phyloP scores from a whole-genome alignment of 2,888 invertebrate species.

The Odontothrips loti region DNA sequence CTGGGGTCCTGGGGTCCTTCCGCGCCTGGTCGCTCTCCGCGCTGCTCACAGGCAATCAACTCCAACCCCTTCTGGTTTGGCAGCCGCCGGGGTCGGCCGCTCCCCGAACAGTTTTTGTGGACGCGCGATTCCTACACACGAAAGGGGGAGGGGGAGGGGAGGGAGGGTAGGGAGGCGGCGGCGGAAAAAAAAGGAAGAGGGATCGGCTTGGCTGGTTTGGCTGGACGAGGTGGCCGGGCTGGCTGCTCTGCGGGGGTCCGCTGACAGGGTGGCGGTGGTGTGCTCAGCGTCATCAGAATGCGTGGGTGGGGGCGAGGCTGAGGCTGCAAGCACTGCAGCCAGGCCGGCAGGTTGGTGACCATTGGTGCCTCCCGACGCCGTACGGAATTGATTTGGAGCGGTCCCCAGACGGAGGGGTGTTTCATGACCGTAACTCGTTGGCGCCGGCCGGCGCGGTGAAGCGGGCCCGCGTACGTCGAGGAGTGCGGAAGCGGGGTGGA shows the following conservation, averaged over 20 bases:
- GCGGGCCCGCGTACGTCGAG: background rate
- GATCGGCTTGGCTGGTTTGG: background rate
- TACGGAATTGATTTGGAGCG: no score
- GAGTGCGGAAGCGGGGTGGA: no score
- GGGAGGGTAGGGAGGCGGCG: background rate
- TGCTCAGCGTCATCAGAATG: background rate
- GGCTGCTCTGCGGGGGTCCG: background rate
- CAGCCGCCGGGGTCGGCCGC: background rate
- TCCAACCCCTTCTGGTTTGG: conserved; percentile 22
- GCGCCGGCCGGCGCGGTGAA: background rate
- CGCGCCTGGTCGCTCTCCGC: background rate
- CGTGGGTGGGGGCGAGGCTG: background rate
- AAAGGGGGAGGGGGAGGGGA: background rate
- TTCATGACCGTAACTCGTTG: background rate
- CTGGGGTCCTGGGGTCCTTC: background rate
- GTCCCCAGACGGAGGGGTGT: no score
- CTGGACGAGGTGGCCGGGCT: background rate
- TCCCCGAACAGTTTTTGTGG: background rate
- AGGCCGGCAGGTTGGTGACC: no score
- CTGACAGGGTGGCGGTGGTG: background rate
- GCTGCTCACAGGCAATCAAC: conserved; percentile 13
- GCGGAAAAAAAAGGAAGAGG: background rate
- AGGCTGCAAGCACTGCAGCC: no score
- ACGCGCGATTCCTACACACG: background rate
- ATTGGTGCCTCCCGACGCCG: no score